Evolutionary conservation across 1,140 invertebrate species (phyloP).

Genomic region (Schmidtea mediterranea): DNA sequence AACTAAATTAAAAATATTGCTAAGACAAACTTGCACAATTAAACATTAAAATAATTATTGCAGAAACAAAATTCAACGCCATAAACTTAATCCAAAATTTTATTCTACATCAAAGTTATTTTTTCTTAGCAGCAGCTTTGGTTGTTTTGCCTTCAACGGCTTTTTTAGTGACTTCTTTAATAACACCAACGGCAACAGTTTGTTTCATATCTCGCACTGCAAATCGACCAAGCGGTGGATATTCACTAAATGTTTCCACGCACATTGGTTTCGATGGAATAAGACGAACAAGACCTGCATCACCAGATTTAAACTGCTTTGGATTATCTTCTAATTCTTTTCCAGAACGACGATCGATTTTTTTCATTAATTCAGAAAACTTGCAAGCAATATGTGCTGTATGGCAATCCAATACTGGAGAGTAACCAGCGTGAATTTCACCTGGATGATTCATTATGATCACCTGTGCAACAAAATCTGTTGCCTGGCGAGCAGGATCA

Average conservation of each 20-base stretch:
- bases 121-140: too few relatives aligned
- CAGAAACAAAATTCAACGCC: too few relatives aligned
- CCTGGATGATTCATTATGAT: constrained; percentile 84
- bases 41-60: too few relatives aligned
- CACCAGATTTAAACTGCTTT: constrained; percentile 60
- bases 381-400: constrained; percentile 94
- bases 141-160: too few relatives aligned
- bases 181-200: too few relatives aligned
- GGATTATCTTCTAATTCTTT: constrained; percentile 27
- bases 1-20: too few relatives aligned
- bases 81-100: too few relatives aligned
- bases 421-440: constrained; percentile 74
- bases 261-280: too few relatives aligned
- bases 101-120: too few relatives aligned
- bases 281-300: too few relatives aligned
- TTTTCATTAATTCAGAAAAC: constrained; percentile 79
- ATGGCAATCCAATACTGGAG: constrained; percentile 87
- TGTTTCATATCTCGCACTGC: constrained; percentile 97
- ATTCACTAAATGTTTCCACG: constrained; percentile 88
- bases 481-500: constrained; percentile 14
- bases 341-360: constrained; percentile 77
- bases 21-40: too few relatives aligned
- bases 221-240: constrained; percentile 83
- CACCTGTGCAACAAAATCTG: constrained; percentile 26
- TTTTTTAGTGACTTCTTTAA: too few relatives aligned